Conservation (phyloP, 92 coral and sea anemone species). For the Porites cylindrica region DNA sequence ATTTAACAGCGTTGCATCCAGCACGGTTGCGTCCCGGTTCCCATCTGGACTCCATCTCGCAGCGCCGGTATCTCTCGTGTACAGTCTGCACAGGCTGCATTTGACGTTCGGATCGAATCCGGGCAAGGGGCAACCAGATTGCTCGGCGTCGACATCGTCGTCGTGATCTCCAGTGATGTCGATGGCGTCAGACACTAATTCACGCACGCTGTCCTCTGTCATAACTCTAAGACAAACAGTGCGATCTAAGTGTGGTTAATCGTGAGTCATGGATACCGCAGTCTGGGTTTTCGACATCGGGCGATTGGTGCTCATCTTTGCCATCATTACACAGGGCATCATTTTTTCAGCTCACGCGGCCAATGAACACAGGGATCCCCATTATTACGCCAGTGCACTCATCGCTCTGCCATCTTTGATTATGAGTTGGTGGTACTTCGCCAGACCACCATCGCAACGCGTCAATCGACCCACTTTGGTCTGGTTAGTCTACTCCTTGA, state of each 20-base stretch:
- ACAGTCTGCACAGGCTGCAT: background rate
- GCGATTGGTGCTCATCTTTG: no score
- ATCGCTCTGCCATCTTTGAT: background rate
- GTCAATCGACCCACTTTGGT: background rate
- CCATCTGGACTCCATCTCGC: background rate
- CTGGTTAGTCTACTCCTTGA: background rate
- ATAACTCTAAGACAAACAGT: no score
- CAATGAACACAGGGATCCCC: background rate
- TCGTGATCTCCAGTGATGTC: no score
- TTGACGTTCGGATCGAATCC: background rate
- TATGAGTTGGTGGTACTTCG: constrained; percentile 13
- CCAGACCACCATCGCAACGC: background rate
- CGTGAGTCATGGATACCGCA: no score
- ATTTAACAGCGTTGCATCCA: background rate
- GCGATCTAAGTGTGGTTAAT: no score
- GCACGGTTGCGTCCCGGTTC: background rate
- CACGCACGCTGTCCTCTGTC: no score
- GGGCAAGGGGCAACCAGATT: no score
- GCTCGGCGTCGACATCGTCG: no score
- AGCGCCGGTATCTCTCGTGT: background rate
- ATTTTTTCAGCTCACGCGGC: constrained; percentile 7
- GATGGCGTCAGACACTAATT: no score
- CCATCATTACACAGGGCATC: no score
- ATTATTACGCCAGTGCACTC: constrained; percentile 7
- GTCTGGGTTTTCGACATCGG: no score